Evolutionary conservation across 1,140 invertebrate genomes (phyloP), one percentile per base, ranked within the genome.

Genomic region (Orius laevigatus): DNA sequence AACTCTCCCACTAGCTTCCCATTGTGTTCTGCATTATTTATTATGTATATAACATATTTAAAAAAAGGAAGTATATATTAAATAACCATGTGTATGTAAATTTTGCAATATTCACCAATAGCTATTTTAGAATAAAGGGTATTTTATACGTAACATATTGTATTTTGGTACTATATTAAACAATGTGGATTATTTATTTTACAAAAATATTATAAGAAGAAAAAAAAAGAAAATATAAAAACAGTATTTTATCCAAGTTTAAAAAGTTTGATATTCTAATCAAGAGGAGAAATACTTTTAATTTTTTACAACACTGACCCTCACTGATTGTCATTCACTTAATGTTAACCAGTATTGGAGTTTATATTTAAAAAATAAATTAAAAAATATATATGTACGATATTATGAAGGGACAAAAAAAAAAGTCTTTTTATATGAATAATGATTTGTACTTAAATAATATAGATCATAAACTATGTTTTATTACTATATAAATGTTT

Each of bases 141-240:
- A 55, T 55, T 55, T 55, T 53, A 53, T 53, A 53, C 51, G 51
- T 53, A 55, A 53, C 46, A 53, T 50, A 54, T 48, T 55, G 54
- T 55, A 55, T 55, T 55, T 55, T 55, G 54, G 54, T 55, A 55
- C 54, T 55, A 47, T 47, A 53, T 50, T 50, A 53, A 50, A 53
- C 45, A 50, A 53, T 47, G 25, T 53, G 48, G 31, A 49, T 46
- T 53, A 50, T 50, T 49, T 50, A 53, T 49, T 53, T 50, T 46
- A 46, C 46, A 46, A 54, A 25, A 25, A 54, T 50, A 52, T 48
- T 44, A 44, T 19, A 48, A 42, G 19, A 44, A 48, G 16, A 25
- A 25, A 4, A 48, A 33, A 44, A 48, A 42, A 51, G 40, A 47
- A 43, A 51, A 44, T 52, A 52, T 52, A 48, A 42, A 51, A 46